Evolutionary conservation across 2,113 vertebrate genomes (phyloP).

Genomic region (Mobula hypostoma): DNA sequence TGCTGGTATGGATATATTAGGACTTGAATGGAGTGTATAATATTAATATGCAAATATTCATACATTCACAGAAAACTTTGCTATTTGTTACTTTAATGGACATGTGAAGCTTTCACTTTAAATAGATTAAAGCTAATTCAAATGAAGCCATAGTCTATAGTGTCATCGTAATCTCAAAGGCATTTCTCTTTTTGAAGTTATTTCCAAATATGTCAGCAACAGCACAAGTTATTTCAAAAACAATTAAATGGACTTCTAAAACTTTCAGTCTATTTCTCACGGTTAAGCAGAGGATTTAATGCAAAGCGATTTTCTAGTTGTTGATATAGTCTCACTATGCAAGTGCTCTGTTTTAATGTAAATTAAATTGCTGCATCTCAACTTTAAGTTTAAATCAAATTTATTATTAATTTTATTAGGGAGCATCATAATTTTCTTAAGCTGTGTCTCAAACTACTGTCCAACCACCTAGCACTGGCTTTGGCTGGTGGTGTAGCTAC

Average conservation of each 20-base stretch:
- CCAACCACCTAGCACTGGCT: conserved; percentile 91
- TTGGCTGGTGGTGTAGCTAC: conserved; percentile 93
- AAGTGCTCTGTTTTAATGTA: not conserved
- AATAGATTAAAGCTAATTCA: not conserved
- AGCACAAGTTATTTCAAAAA: not conserved
- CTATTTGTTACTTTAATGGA: not conserved
- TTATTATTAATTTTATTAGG: conserved; percentile 50
- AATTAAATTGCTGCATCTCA: not conserved
- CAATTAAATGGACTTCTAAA: not conserved
- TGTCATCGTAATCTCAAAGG: not conserved
- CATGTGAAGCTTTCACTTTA: not conserved
- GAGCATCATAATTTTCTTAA: conserved; percentile 94
- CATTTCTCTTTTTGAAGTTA: not conserved
- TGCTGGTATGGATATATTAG: not conserved
- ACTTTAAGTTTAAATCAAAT: not conserved
- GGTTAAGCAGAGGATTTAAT: not conserved
- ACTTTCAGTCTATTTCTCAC: not conserved
- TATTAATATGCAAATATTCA: not conserved
- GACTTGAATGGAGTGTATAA: not conserved
- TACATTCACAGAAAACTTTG: not conserved
- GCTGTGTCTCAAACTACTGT: conserved; percentile 86
- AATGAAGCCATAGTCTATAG: not conserved
- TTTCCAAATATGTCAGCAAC: not conserved
- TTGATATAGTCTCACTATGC: not conserved
- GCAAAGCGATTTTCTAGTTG: not conserved